Evolutionary conservation across 2,113 vertebrate species (phyloP).

Genomic region (Trogon surrucura): DNA sequence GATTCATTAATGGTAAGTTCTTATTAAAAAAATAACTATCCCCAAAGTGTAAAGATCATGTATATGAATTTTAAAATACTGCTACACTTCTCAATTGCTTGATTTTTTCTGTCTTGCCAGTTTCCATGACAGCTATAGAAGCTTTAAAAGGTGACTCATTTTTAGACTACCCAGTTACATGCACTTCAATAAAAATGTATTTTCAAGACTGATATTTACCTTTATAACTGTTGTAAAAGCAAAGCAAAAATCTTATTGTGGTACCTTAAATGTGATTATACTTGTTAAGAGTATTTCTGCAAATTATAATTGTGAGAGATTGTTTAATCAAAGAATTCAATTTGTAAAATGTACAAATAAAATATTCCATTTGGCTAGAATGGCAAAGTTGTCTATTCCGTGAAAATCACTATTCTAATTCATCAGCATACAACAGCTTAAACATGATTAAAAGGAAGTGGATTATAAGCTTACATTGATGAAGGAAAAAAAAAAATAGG

Average conservation of each 20-base stretch:
- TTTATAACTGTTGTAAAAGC: background rate
- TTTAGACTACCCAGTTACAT: conserved; percentile 26
- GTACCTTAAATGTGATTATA: background rate
- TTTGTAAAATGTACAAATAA: background rate
- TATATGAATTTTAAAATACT: conserved; percentile 6
- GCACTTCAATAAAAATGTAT: conserved; percentile 1
- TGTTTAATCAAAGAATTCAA: background rate
- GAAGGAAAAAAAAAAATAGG: background rate
- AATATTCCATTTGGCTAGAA: background rate
- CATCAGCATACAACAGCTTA: background rate
- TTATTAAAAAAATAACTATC: background rate
- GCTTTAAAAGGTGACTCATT: conserved; percentile 56
- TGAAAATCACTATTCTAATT: background rate
- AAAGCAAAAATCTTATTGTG: background rate
- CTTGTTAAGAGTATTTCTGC: background rate
- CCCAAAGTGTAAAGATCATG: background rate
- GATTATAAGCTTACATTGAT: background rate
- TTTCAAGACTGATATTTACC: background rate
- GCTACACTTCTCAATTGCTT: background rate
- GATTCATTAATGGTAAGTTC: background rate
- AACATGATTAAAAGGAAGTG: background rate
- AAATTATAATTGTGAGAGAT: background rate
- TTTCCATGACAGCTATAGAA: conserved; percentile 69
- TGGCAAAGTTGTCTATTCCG: background rate
- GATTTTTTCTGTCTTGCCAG: conserved; percentile 3